A percentile compares a stretch with the other conserved stretches of the same genome.
phyloP scores from a whole-genome alignment of 2,888 invertebrate genomes.

The Clivina fossor region DNA sequence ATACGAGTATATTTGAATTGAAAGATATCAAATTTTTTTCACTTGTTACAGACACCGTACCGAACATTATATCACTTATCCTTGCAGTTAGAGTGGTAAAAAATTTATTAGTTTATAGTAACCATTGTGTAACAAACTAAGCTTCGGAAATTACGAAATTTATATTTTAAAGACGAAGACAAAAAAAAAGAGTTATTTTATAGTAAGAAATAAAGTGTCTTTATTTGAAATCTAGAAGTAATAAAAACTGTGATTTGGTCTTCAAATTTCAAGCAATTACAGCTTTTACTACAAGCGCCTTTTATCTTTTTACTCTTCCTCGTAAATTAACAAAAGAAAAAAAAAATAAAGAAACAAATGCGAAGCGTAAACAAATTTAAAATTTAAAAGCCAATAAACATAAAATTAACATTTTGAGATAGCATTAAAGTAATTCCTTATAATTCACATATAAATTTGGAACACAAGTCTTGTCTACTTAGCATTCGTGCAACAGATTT shows the following conservation, averaged over 20 bases:
- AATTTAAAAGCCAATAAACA: conserved; percentile 28
- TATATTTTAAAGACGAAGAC: neutral
- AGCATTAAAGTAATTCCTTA: conserved; percentile 24
- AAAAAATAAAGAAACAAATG: conserved; percentile 21
- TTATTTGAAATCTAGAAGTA: conserved; percentile 3
- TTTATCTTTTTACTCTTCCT: conserved; percentile 17
- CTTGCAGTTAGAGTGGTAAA: too few species aligned
- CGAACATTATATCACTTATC: too few species aligned
- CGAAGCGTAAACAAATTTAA: conserved; percentile 25
- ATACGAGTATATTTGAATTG: too few species aligned
- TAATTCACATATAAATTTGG: conserved; percentile 25
- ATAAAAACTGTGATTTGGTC: conserved; percentile 9
- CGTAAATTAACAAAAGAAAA: conserved; percentile 29
- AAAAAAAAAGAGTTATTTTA: neutral
- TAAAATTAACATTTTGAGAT: conserved; percentile 30
- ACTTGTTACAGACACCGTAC: too few species aligned
- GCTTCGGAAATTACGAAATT: conserved; percentile 6
- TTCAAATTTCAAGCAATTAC: conserved; percentile 14
- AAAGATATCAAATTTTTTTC: too few species aligned
- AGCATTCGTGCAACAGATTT: conserved; percentile 23
- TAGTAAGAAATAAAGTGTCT: conserved; percentile 10
- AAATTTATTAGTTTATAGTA: too few species aligned
- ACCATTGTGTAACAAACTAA: too few species aligned
- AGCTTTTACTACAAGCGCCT: conserved; percentile 3
- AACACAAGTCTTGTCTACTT: conserved; percentile 21